Conservation (phyloP, 2,888 invertebrate species). For the Drosophila planitibia region DNA sequence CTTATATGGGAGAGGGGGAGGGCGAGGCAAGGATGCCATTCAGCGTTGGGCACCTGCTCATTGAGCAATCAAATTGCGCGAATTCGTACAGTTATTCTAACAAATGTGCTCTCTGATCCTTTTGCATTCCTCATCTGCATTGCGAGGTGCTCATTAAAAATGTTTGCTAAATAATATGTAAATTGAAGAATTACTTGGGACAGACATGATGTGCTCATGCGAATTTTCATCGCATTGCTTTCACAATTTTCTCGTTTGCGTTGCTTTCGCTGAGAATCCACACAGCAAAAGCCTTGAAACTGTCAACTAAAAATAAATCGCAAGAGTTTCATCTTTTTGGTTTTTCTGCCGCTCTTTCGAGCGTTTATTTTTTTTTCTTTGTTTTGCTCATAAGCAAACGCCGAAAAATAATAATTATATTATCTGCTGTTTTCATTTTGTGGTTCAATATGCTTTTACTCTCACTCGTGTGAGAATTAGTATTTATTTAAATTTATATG, state of each 20-base stretch:
- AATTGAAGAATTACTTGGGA: slow-evolving; percentile 29
- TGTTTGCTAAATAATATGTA: slow-evolving; percentile 30
- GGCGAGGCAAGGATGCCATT: not conserved
- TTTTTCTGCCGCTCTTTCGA: slow-evolving; percentile 23
- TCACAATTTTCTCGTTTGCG: slow-evolving; percentile 42
- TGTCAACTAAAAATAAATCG: slow-evolving; percentile 80
- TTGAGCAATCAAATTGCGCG: slow-evolving; percentile 62
- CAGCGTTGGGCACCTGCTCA: slow-evolving; percentile 44
- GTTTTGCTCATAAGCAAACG: slow-evolving; percentile 15
- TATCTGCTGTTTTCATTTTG: slow-evolving; percentile 45
- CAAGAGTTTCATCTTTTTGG: slow-evolving; percentile 48
- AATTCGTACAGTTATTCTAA: slow-evolving; percentile 48
- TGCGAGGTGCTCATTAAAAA: slow-evolving; percentile 54
- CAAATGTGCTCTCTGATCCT: slow-evolving; percentile 15
- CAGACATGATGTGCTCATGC: slow-evolving; percentile 22
- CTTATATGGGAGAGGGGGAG: not conserved
- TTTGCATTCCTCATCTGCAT: slow-evolving; percentile 18
- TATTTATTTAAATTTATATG: slow-evolving; percentile 63
- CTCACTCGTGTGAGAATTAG: slow-evolving; percentile 36
- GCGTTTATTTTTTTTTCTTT: slow-evolving; percentile 7
- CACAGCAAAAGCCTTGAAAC: slow-evolving; percentile 72
- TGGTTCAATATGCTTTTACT: slow-evolving; percentile 32
- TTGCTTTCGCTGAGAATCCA: slow-evolving; percentile 45
- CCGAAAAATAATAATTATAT: slow-evolving; percentile 65
- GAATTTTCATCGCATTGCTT: slow-evolving; percentile 50